Conservation (phyloP, 2,888 invertebrate species). For the Zeuzera pyrina region DNA sequence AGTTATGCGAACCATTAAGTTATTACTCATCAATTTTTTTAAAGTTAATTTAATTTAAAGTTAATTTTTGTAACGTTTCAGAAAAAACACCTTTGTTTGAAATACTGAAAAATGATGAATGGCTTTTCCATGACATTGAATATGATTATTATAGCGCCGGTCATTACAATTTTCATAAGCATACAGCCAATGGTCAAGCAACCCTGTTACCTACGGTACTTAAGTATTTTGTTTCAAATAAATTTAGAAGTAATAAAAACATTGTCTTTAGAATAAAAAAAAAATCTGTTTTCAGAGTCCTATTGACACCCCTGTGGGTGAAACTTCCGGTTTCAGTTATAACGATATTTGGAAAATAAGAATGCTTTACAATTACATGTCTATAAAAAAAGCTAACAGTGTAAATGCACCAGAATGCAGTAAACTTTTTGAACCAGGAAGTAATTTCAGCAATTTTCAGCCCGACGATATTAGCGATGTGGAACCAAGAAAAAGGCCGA, state of each 20-base stretch:
- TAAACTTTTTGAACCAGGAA: constrained; percentile 31
- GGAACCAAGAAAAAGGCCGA: not conserved
- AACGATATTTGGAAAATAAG: constrained; percentile 38
- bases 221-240: too few relatives aligned
- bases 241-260: too few relatives aligned
- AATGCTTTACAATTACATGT: constrained; percentile 40
- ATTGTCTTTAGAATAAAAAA: too few relatives aligned
- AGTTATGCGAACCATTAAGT: not conserved
- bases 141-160: constrained; percentile 46
- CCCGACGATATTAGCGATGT: constrained; percentile 6
- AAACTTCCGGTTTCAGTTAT: constrained; percentile 20
- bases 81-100: constrained; percentile 36
- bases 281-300: constrained; percentile 7
- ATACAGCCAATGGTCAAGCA: constrained; percentile 36
- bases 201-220: constrained; percentile 35
- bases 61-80: constrained; percentile 13
- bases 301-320: constrained; percentile 7
- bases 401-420: constrained; percentile 27
- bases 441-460: constrained; percentile 17
- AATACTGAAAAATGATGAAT: constrained; percentile 27
- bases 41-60: not conserved
- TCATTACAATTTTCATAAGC: constrained; percentile 35
- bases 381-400: constrained; percentile 17
- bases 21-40: not conserved
- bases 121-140: constrained; percentile 39